Evolutionary conservation across 2,113 vertebrate species (phyloP).

Genomic region (Deroptyus accipitrinus): DNA sequence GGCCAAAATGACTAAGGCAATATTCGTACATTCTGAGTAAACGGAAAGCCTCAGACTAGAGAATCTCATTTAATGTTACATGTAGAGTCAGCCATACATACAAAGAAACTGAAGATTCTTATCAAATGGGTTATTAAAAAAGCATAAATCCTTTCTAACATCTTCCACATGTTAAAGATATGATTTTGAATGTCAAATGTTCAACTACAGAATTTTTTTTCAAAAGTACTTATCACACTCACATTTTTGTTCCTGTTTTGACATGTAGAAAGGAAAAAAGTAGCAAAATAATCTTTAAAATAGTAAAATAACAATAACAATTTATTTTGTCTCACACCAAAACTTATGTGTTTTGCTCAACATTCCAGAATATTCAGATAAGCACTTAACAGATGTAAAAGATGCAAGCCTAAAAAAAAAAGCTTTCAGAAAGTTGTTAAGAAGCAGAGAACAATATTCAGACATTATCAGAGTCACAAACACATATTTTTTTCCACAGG

Average conservation of each 20-base stretch:
- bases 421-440: not conserved
- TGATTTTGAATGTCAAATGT: not conserved
- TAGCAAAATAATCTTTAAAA: not conserved
- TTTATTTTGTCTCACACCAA: not conserved
- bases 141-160: not conserved
- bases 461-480: not conserved
- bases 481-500: not conserved
- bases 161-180: not conserved
- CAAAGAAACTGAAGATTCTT: not conserved
- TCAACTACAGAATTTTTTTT: not conserved
- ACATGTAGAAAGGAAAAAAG: not conserved
- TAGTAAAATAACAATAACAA: not conserved
- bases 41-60: not conserved
- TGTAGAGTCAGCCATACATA: not conserved
- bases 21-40: not conserved
- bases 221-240: not conserved
- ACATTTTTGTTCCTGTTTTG: not conserved
- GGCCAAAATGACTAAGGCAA: not conserved
- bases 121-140: not conserved
- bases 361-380: not conserved
- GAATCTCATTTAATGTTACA: not conserved
- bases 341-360: not conserved
- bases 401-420: not conserved
- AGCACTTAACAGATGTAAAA: not conserved
- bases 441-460: not conserved